Conservation (phyloP, 1,140 invertebrate genomes). For the Drepana arcuata region DNA sequence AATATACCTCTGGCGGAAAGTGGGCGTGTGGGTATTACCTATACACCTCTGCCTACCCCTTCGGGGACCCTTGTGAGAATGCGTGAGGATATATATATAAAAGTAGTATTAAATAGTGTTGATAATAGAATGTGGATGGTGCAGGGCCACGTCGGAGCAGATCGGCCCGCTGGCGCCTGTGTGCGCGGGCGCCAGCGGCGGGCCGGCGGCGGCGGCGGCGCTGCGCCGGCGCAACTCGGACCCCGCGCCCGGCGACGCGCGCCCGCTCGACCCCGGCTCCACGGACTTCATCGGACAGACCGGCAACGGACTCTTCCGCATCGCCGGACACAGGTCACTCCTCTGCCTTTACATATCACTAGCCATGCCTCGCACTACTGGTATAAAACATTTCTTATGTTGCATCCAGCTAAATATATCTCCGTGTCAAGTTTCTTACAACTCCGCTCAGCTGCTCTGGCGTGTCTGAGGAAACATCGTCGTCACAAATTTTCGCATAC, state of each 20-base stretch:
- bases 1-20: too few relatives aligned
- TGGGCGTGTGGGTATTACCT: too few relatives aligned
- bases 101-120: too few relatives aligned
- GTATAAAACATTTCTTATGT: too few relatives aligned
- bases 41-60: too few relatives aligned
- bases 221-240: conserved; percentile 80
- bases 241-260: conserved; percentile 73
- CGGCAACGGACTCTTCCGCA: conserved; percentile 73
- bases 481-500: too few relatives aligned
- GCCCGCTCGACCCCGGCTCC: conserved; percentile 30
- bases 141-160: conserved; percentile 34
- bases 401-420: too few relatives aligned
- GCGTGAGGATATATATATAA: too few relatives aligned
- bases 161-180: conserved; percentile 57
- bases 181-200: conserved; percentile 50
- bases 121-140: conserved; percentile 35
- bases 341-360: not conserved
- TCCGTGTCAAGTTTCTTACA: too few relatives aligned
- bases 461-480: too few relatives aligned
- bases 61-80: too few relatives aligned
- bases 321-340: conserved; percentile 76
- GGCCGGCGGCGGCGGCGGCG: conserved; percentile 69
- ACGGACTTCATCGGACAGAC: conserved; percentile 62
- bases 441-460: too few relatives aligned
- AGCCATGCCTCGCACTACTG: not conserved